Evolutionary conservation across 2,888 invertebrate genomes (phyloP), one percentile per base, ranked within the genome.

Genomic region (Diplazon laetatorius): DNA sequence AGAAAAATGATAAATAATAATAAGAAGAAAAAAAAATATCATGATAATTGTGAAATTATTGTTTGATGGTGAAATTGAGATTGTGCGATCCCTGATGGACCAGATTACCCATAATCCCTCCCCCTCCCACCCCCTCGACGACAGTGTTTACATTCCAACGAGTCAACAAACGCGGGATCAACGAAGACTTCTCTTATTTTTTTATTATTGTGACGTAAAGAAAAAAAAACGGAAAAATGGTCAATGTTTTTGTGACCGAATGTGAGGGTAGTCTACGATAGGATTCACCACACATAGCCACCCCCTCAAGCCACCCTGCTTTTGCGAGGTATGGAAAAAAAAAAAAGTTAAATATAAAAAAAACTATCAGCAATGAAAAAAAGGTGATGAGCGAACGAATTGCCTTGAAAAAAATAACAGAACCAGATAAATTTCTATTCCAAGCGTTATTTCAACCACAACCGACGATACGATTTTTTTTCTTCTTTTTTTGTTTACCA

Each of bases 241-340:
- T 22, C 35, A 16, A 30, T 18, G 75, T 20, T 69, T 50, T 12
- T 82, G 74, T 83, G 85, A 85, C 80, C 83, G 84, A 80, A 80
- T 82, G 81, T 85, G 84, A 80, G 68, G 80, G 80, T 85, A 85
- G 84, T 83, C 77, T 82, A 66, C 85, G 87, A 84, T 86, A 85
- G n/a, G n/a, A 82, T 83, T 82, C 84, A 87, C 82, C 85, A 86
- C 50, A 62, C 84, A 87, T 86, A 87, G 86, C 84, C 87, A 83
- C 83, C 84, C 86, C 83, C 84, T 73, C 84, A 82, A 82, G 66
- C 63, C 42, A 25, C 3, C 16, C 20, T 22, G 55, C 22, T 12
- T 22, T 22, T 6, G 30, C 77, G 22, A 73, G 37, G 69, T 52
- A 39, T 48, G n/a, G 52, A 66, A 59, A 57, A 62, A 62, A 70